Percentiles rank a stretch among this genome's conserved stretches.
Conservation (phyloP, 1,140 invertebrate genomes). For the Macrotrachela quadricornifera region DNA sequence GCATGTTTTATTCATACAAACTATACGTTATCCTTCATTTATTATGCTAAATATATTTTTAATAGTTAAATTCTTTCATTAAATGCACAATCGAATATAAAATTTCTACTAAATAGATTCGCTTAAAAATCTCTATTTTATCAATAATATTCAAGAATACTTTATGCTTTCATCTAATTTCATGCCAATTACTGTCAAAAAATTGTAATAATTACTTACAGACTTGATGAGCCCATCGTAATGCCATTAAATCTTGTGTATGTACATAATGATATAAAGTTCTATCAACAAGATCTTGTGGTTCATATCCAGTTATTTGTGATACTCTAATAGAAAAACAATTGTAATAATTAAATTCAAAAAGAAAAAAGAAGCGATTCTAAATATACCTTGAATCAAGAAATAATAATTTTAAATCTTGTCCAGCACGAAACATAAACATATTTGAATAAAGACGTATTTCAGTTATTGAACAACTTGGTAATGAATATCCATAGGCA, state of each 20-base stretch:
- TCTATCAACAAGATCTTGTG: constrained; percentile 86
- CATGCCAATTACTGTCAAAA: neutral
- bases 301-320: constrained; percentile 77
- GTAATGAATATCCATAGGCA: constrained; percentile 78
- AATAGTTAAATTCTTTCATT: too few species aligned
- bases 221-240: constrained; percentile 64
- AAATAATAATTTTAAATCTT: constrained; percentile 81
- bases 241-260: constrained; percentile 57
- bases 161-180: neutral
- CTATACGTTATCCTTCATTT: too few species aligned
- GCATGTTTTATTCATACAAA: too few species aligned
- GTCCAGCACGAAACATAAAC: constrained; percentile 70
- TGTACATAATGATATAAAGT: constrained; percentile 89
- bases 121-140: too few species aligned
- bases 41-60: too few species aligned
- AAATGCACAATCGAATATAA: too few species aligned
- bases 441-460: constrained; percentile 87
- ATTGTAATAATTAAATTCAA: neutral
- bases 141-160: too few species aligned
- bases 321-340: constrained; percentile 48
- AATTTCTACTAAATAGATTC: too few species aligned
- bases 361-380: neutral
- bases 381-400: constrained; percentile 71
- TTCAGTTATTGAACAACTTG: constrained; percentile 78
- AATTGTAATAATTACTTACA: constrained; percentile 41